phyloP scores from a whole-genome alignment of 1,140 invertebrate species.

The Olivierus martensii region DNA sequence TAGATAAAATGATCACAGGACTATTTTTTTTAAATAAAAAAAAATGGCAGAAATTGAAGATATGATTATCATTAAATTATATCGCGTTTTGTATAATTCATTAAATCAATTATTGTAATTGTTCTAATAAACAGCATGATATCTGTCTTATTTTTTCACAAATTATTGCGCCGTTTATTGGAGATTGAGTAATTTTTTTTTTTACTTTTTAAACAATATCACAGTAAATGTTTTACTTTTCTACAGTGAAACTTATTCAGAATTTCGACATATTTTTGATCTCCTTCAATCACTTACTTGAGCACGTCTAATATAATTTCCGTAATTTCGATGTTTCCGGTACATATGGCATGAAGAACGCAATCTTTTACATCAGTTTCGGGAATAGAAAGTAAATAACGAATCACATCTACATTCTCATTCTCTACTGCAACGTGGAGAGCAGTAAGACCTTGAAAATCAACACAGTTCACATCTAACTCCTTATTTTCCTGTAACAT shows the following conservation, averaged over 20 bases:
- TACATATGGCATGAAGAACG: neutral
- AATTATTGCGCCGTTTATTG: too few species aligned
- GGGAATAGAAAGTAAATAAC: neutral
- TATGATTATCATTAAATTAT: too few species aligned
- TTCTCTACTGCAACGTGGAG: constrained; percentile 5
- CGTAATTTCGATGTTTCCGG: constrained; percentile 2
- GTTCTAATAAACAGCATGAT: too few species aligned
- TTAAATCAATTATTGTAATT: too few species aligned
- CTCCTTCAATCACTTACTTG: neutral
- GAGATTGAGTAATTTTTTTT: too few species aligned
- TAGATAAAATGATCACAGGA: too few species aligned
- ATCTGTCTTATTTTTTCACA: too few species aligned
- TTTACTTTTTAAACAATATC: too few species aligned
- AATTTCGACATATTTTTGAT: neutral
- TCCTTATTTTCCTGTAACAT: neutral
- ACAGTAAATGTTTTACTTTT: neutral
- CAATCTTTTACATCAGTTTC: constrained; percentile 1
- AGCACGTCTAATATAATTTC: neutral
- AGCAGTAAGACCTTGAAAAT: constrained; percentile 6
- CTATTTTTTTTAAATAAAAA: too few species aligned
- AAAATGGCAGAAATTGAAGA: too few species aligned
- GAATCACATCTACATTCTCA: neutral
- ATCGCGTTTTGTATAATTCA: too few species aligned
- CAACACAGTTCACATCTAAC: constrained; percentile 5
- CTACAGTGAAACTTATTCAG: neutral